Percentiles rank a stretch among this genome's conserved stretches.
Evolutionary conservation across 2,113 vertebrate genomes (phyloP).

Genomic region (Poecilia latipinna): DNA sequence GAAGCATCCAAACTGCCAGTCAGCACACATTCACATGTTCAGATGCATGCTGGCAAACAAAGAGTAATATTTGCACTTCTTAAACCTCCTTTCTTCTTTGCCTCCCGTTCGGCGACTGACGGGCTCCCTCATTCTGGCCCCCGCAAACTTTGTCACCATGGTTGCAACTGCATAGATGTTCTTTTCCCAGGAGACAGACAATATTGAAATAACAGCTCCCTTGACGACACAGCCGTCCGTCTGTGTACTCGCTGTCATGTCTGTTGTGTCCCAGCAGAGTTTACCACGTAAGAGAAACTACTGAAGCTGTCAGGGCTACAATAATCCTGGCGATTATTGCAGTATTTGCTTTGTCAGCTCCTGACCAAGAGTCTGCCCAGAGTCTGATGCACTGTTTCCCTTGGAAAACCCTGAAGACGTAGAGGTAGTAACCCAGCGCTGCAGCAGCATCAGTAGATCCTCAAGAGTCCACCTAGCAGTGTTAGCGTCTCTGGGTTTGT

Average conservation of each 20-base stretch:
- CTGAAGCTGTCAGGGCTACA: constrained; percentile 46
- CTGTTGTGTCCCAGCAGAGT: constrained; percentile 26
- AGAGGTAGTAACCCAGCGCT: constrained; percentile 29
- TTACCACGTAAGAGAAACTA: constrained; percentile 59
- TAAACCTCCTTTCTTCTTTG: constrained; percentile 6
- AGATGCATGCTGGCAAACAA: not conserved
- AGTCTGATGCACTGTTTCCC: constrained; percentile 39
- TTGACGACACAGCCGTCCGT: constrained; percentile 41
- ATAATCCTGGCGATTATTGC: constrained; percentile 40
- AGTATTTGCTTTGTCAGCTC: constrained; percentile 40
- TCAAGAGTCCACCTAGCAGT: not conserved
- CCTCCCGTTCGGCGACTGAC: constrained; percentile 57
- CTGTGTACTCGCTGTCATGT: constrained; percentile 6
- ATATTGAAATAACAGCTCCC: constrained; percentile 72
- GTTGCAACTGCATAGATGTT: constrained; percentile 66
- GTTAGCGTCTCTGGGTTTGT: constrained; percentile 13
- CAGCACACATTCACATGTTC: constrained; percentile 25
- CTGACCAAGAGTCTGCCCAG: constrained; percentile 23
- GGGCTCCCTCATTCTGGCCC: constrained; percentile 57
- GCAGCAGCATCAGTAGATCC: constrained; percentile 13
- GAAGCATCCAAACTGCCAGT: constrained; percentile 62
- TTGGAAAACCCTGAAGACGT: constrained; percentile 50
- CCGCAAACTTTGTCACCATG: constrained; percentile 62
- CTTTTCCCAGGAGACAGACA: constrained; percentile 62
- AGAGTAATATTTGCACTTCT: constrained; percentile 54